Evolutionary conservation across 2,888 invertebrate species (phyloP).

Genomic region (Drosophila prostipennis): DNA sequence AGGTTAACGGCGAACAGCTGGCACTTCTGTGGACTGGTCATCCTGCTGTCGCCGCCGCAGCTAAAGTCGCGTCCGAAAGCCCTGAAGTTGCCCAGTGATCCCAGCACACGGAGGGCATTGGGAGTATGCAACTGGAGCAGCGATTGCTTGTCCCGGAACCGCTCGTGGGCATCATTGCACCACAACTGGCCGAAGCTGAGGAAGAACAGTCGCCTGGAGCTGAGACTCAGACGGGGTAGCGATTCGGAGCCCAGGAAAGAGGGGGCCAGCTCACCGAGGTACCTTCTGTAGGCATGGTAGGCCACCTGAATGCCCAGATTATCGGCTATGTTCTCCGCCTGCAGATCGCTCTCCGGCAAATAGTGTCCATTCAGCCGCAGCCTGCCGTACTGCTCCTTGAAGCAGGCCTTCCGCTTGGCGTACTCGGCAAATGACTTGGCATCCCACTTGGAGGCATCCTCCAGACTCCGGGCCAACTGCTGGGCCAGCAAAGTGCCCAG

Average conservation of each 20-base stretch:
- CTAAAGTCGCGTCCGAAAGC: conserved; percentile 74
- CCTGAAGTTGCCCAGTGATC: conserved; percentile 73
- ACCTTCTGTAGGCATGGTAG: conserved; percentile 72
- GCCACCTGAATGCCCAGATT: conserved; percentile 81
- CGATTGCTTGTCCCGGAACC: conserved; percentile 74
- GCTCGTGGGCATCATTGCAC: conserved; percentile 73
- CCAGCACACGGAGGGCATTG: conserved; percentile 76
- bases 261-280: conserved; percentile 52
- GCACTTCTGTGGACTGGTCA: conserved; percentile 77
- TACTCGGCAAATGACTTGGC: conserved; percentile 59
- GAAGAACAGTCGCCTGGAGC: conserved; percentile 79
- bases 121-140: conserved; percentile 65
- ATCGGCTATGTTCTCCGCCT: conserved; percentile 81
- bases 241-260: conserved; percentile 60
- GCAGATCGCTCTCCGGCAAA: conserved; percentile 69
- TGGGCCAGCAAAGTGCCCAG: conserved; percentile 79
- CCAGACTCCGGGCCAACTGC: conserved; percentile 77
- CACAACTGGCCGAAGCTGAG: conserved; percentile 79
- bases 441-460: conserved; percentile 75
- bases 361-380: conserved; percentile 71
- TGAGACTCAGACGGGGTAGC: conserved; percentile 70
- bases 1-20: conserved; percentile 62
- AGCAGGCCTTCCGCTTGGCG: conserved; percentile 71
- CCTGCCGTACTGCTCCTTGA: conserved; percentile 76
- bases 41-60: conserved; percentile 59